These are phyloP conservation scores for Brachionus koreanus DNA, from an alignment of 1,140 invertebrate species.

Conservation along the genomic window DNA sequence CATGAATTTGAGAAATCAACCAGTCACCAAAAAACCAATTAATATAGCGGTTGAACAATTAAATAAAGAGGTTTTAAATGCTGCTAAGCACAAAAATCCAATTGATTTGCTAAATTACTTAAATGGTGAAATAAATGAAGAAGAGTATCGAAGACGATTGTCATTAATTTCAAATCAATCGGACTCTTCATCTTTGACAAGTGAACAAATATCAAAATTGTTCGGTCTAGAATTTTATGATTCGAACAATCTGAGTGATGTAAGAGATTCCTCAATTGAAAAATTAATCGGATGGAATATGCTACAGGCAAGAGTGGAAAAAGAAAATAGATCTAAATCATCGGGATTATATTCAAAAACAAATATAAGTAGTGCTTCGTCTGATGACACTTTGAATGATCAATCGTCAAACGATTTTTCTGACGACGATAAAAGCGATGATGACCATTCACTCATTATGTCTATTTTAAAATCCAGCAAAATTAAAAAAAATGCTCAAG, in stretches of 20 bases:
- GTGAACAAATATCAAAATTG: not conserved
- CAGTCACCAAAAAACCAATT: constrained; percentile 44
- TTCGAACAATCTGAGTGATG: constrained; percentile 10
- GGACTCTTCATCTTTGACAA: not conserved
- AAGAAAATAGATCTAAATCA: constrained; percentile 16
- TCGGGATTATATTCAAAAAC: constrained; percentile 18
- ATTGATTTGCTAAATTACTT: not conserved
- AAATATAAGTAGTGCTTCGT: not conserved
- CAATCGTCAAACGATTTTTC: not conserved
- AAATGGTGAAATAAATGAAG: constrained; percentile 12
- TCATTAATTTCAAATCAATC: constrained; percentile 5
- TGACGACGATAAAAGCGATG: constrained; percentile 5
- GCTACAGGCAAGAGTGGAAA: not conserved
- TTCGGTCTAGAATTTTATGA: constrained; percentile 33
- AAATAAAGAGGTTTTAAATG: constrained; percentile 48
- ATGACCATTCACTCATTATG: not conserved
- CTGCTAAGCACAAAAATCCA: constrained; percentile 1
- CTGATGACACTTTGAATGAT: constrained; percentile 8
- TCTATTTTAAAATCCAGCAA: constrained; percentile 4
- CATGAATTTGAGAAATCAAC: constrained; percentile 18
- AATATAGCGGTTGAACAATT: constrained; percentile 49
- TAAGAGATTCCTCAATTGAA: constrained; percentile 6
- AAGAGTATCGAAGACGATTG: not conserved
- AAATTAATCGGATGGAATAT: not conserved
- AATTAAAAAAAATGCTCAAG: constrained; percentile 5